Evolutionary conservation across 2,113 vertebrate genomes (phyloP), one percentile per base, ranked within the genome.

Genomic region (Urocynchramus pylzowi): DNA sequence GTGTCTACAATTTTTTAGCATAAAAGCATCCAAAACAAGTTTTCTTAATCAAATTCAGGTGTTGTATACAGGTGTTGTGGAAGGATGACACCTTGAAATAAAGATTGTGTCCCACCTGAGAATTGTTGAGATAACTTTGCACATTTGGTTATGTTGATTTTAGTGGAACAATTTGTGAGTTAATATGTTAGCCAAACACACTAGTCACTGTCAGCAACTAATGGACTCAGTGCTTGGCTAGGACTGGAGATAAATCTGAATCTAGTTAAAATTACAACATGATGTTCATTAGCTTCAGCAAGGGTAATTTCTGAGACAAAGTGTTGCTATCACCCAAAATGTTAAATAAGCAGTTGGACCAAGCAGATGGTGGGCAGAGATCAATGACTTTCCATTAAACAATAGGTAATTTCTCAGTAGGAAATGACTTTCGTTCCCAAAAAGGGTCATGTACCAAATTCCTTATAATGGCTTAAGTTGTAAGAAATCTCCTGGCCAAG

Each of bases 321-420:
- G 87, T 57, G 41, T 88, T 96, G 76, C 87, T 95, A 83, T 97
- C 78, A 84, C 83, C 52, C 71, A 89, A 78, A 2, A 3, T 96
- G 80, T 97, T 97, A 97, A 98, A 96, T 97, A 97, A 97, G 87
- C 87, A 90, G 90, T 97, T 61, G 77, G 71, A 82, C 89, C 80
- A 95, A 93, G 86, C 95, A 97, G 84, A 88, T 97, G 94, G 81
- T 90, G 76, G 84, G 59, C 88, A 97, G 95, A 94, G 90, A 97
- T 95, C 91, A 96, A 93, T 28, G 60, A 50, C 71, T 95, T 97
- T 88, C 89, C 53, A 97, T 97, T 97, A 92, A 93, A 90, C 37
- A 94, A 70, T 81, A 97, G 95, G 76, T 92, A 89, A 93, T 97
- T 97, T 97, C 84, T 93, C 75, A 79, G 77, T 87, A 59, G 89